These are phyloP conservation scores for Palythoa caribaeorum DNA, from an alignment of 92 coral and sea anemone species.

Conservation along the genomic window DNA sequence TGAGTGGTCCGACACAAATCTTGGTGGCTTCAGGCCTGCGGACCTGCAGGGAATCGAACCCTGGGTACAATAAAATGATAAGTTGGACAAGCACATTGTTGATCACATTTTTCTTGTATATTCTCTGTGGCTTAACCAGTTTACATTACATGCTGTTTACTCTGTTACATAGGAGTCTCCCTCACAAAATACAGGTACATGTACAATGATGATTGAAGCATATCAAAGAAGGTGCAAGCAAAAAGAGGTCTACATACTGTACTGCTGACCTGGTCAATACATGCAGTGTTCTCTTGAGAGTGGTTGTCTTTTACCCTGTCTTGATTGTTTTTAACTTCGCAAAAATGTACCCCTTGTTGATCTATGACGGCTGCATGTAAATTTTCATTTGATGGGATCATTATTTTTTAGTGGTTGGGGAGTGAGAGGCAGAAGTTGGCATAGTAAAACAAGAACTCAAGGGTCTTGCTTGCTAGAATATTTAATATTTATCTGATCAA, in stretches of 20 bases:
- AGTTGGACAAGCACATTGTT: no score
- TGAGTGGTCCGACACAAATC: conserved; percentile 1
- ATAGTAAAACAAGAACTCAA: neutral
- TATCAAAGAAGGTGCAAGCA: neutral
- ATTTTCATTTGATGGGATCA: neutral
- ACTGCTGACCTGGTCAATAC: conserved; percentile 1
- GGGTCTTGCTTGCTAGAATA: neutral
- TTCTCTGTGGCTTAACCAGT: no score
- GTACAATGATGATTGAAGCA: no score
- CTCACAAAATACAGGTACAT: no score
- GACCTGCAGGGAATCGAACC: neutral
- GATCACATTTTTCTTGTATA: no score
- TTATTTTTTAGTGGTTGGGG: neutral
- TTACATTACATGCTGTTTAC: no score
- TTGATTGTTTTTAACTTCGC: neutral
- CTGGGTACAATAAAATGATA: no score
- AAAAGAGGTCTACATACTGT: neutral
- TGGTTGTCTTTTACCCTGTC: neutral
- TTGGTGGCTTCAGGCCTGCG: neutral
- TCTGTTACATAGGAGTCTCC: no score
- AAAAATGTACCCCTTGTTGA: neutral
- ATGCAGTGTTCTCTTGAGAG: neutral
- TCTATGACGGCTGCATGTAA: neutral
- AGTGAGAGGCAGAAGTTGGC: neutral
- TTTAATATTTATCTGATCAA: conserved; percentile 1